Percentiles rank a stretch among this genome's conserved stretches.
phyloP scores from a whole-genome alignment of 2,113 vertebrate species.

The Labeo rohita region DNA sequence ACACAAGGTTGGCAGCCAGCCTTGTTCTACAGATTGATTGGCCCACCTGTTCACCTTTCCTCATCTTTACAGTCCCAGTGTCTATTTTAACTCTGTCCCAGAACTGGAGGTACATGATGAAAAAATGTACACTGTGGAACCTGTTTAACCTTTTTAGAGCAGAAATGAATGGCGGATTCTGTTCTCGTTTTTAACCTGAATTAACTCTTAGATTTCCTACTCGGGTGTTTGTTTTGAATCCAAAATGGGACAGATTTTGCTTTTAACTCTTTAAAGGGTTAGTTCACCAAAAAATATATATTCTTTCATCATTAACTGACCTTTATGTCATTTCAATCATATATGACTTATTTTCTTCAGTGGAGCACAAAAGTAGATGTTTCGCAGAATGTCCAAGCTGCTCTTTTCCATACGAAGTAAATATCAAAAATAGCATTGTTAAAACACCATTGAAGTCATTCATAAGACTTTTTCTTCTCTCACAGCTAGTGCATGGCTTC shows the following conservation, averaged over 20 bases:
- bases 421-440: background rate
- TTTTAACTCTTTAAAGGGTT: background rate
- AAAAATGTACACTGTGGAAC: slow-evolving; percentile 26
- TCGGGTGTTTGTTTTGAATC: background rate
- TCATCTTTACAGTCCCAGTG: slow-evolving; percentile 15
- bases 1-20: slow-evolving; percentile 20
- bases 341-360: background rate
- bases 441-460: background rate
- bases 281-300: background rate
- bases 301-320: background rate
- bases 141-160: slow-evolving; percentile 39
- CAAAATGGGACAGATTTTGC: background rate
- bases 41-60: slow-evolving; percentile 41
- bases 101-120: slow-evolving; percentile 15
- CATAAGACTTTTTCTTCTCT: too few species aligned
- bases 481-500: too few species aligned
- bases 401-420: background rate
- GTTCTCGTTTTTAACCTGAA: background rate
- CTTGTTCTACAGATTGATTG: slow-evolving; percentile 47
- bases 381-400: background rate
- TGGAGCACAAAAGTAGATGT: background rate
- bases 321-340: background rate
- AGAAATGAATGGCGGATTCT: background rate
- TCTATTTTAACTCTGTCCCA: slow-evolving; percentile 39
- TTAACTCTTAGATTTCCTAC: background rate